Percentiles rank a stretch among this genome's conserved stretches.
Conservation (phyloP, 2,797 vertebrate genomes). For the Amazona finschi region DNA sequence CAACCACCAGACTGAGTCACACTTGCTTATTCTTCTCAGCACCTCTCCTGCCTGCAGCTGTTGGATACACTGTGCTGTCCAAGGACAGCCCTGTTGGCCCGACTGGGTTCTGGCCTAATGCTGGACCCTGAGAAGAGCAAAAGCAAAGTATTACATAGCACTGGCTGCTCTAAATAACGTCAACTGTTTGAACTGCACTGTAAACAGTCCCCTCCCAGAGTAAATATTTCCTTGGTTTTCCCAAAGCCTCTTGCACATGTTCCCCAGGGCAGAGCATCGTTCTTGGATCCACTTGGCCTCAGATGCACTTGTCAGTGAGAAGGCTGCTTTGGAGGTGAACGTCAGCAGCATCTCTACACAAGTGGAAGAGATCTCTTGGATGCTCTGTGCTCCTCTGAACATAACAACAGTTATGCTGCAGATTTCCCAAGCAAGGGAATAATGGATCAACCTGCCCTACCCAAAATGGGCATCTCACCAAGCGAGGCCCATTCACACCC, state of each 20-base stretch:
- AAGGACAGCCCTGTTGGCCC: neutral
- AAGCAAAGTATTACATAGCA: neutral
- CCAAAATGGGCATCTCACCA: neutral
- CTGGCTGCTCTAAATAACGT: neutral
- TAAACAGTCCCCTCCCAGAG: constrained; percentile 41
- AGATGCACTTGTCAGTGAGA: neutral
- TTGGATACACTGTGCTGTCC: neutral
- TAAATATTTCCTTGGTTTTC: neutral
- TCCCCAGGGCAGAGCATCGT: neutral
- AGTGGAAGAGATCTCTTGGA: neutral
- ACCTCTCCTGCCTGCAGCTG: constrained; percentile 17
- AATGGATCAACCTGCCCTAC: neutral
- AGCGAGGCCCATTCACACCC: rapidly evolving
- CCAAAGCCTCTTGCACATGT: neutral
- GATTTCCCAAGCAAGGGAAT: rapidly evolving
- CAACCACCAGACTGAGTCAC: neutral
- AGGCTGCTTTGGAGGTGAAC: neutral
- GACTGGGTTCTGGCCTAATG: neutral
- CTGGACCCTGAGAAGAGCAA: constrained; percentile 19
- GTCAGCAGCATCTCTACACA: neutral
- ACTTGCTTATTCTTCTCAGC: neutral
- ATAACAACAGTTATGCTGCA: rapidly evolving
- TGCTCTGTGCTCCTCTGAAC: neutral
- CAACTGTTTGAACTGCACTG: neutral
- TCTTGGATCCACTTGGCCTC: neutral